These are phyloP conservation scores for Vulpes vulpes DNA, from an alignment of 2,113 vertebrate species.

Conservation along the genomic window DNA sequence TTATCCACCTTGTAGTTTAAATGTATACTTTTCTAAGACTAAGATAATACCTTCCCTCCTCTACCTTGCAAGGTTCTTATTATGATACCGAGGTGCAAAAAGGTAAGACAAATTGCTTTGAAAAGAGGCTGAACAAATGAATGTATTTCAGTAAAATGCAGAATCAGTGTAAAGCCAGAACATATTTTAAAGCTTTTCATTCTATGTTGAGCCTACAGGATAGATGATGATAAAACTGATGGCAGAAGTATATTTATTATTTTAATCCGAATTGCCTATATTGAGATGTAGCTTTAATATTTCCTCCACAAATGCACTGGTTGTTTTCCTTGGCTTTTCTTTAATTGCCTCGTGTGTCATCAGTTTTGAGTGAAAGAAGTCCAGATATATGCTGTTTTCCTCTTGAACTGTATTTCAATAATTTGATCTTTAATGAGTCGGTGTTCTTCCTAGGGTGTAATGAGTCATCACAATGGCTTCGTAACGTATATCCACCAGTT, in stretches of 20 bases:
- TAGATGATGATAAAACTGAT: conserved; percentile 59
- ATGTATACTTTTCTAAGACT: conserved; percentile 60
- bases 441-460: conserved; percentile 11
- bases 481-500: neutral
- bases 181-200: conserved; percentile 59
- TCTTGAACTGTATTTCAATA: conserved; percentile 51
- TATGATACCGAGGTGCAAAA: conserved; percentile 55
- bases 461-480: neutral
- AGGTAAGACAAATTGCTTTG: conserved; percentile 48
- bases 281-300: conserved; percentile 69
- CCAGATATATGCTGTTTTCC: conserved; percentile 26
- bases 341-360: conserved; percentile 62
- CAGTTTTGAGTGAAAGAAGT: conserved; percentile 64
- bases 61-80: conserved; percentile 57
- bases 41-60: conserved; percentile 41
- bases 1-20: conserved; percentile 50
- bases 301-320: conserved; percentile 39
- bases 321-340: conserved; percentile 56
- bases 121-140: conserved; percentile 19
- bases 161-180: conserved; percentile 45
- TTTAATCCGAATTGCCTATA: conserved; percentile 61
- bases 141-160: conserved; percentile 45
- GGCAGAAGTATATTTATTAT: conserved; percentile 59
- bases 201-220: conserved; percentile 56
- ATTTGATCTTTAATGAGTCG: conserved; percentile 46